Evolutionary conservation across 1,140 invertebrate genomes (phyloP), one percentile per base, ranked within the genome.

Genomic region (Gryllus bimaculatus): DNA sequence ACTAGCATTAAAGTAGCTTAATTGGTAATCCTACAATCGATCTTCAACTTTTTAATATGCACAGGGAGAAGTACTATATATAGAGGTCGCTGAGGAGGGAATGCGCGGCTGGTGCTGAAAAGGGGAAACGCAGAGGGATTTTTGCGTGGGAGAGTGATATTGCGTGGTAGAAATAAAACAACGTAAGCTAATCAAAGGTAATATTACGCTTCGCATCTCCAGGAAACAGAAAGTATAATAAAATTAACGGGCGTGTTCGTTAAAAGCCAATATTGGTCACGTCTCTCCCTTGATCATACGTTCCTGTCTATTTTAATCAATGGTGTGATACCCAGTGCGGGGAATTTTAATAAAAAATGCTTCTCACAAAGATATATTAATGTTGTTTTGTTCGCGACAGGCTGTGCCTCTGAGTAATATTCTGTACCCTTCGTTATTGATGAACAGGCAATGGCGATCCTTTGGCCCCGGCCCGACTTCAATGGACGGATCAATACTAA

Each of bases 281-380:
- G 54, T 66, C 54, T 39, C 26, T 39, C 54, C 54, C 54, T 66
- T 66, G 54, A 66, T 66, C 54, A 66, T 13, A 18, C 54, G 10
- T 10, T 66, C 10, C 54, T 66, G 54, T 66, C 54, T 66, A 66
- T 66, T 66, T 66, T 66, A 66, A 66, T 66, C 54, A 66, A 66
- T 66, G 54, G 18, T 18, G 54, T 66, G 54, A 18, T 66, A 18
- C 54, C 54, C 10, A 66, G 54, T 18, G 54, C 18, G 54, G 54
- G 54, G 54, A 66, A 66, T 66, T 66, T 66, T 66, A 66, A 66
- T 66, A 66, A 66, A 66, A 66, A 66, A 66, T 66, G 54, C 54
- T 66, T 66, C 54, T 66, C 54, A 13, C 54, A 66, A 66, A 66
- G 54, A 66, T 66, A 66, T 66, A 18, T 66, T 66, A 10, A 66